A percentile compares a stretch with the other conserved stretches of the same genome.
Evolutionary conservation across 2,888 invertebrate genomes (phyloP).

Genomic region (Epistrophe eligans): DNA sequence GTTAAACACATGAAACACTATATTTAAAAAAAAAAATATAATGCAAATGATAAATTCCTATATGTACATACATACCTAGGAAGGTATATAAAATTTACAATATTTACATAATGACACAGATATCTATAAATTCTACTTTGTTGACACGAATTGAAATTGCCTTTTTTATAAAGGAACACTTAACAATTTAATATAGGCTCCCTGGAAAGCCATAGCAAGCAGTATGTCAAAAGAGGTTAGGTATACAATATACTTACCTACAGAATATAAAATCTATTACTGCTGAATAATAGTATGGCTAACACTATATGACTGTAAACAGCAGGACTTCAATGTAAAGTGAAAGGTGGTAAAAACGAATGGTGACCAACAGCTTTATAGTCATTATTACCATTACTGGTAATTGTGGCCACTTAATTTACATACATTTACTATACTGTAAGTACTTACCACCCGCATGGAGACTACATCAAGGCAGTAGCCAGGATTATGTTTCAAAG

Average conservation of each 20-base stretch:
- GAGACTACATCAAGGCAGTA: not conserved
- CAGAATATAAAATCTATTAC: not conserved
- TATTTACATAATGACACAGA: slow-evolving; percentile 29
- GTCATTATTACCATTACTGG: slow-evolving; percentile 57
- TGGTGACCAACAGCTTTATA: slow-evolving; percentile 63
- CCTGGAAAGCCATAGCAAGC: not conserved
- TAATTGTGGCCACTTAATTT: slow-evolving; percentile 74
- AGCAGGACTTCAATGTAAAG: slow-evolving; percentile 26
- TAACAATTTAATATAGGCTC: not conserved
- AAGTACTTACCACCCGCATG: slow-evolving; percentile 9
- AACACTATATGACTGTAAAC: not conserved
- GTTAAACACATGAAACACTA: slow-evolving; percentile 24
- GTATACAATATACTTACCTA: too few relatives aligned
- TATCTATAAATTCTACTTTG: slow-evolving; percentile 8
- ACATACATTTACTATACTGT: slow-evolving; percentile 46
- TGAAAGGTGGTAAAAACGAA: slow-evolving; percentile 33
- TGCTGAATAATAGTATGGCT: not conserved
- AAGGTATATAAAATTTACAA: slow-evolving; percentile 58
- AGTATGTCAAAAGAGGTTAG: slow-evolving; percentile 12
- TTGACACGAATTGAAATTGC: slow-evolving; percentile 47
- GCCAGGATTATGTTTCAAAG: not conserved
- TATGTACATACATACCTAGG: too few relatives aligned
- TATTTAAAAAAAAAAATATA: slow-evolving; percentile 10
- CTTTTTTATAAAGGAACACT: slow-evolving; percentile 4
- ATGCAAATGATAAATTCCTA: slow-evolving; percentile 52